Conservation (phyloP, 2,888 invertebrate genomes). For the Strigamia maritima region DNA sequence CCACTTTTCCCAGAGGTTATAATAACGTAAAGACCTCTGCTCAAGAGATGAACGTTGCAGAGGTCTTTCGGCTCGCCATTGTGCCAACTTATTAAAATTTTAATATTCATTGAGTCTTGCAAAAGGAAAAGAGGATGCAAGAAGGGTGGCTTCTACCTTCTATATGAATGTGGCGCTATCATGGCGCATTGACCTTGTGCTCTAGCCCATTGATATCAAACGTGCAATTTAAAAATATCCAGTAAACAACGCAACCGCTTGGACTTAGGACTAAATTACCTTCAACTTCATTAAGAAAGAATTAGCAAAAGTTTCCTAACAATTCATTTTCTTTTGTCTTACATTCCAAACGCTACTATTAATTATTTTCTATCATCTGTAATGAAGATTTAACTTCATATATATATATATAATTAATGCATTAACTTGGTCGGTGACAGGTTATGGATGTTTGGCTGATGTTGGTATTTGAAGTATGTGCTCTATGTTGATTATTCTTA, state of each 20-base stretch:
- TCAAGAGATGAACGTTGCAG: not conserved
- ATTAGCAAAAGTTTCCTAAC: not conserved
- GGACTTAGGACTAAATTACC: not conserved
- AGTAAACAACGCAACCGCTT: not conserved
- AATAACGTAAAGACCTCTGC: slow-evolving; percentile 4
- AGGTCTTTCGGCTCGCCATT: slow-evolving; percentile 4
- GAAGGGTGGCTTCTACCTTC: not conserved
- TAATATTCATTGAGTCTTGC: slow-evolving; percentile 4
- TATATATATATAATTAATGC: not conserved
- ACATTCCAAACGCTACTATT: too few species aligned
- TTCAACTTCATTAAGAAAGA: not conserved
- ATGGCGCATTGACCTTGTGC: slow-evolving; percentile 4
- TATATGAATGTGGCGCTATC: not conserved
- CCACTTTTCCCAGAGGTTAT: not conserved
- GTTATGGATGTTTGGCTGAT: not conserved
- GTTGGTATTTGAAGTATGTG: not conserved
- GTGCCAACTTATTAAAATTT: slow-evolving; percentile 4
- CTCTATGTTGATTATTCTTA: not conserved
- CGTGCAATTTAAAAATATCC: not conserved
- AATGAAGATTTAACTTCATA: not conserved
- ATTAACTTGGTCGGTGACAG: not conserved
- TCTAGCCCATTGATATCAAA: slow-evolving; percentile 4
- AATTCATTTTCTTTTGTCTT: not conserved
- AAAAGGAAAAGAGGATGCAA: slow-evolving; percentile 4
- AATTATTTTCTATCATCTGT: not conserved